Evolutionary conservation across 2,113 vertebrate genomes (phyloP).

Genomic region (Bombycilla garrulus): DNA sequence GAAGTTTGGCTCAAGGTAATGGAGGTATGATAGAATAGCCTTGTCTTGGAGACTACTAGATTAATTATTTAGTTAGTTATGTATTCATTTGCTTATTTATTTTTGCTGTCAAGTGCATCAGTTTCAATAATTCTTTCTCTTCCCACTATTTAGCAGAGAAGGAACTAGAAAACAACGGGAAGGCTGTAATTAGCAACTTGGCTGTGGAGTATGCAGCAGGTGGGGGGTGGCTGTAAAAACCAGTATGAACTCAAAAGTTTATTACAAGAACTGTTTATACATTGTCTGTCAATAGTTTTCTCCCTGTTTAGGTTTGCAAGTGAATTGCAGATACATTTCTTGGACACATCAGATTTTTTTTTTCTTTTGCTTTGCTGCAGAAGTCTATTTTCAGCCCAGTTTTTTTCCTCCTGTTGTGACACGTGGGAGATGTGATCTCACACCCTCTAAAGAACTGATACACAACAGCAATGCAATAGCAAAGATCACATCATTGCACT

Average conservation of each 20-base stretch:
- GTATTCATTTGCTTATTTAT: not conserved
- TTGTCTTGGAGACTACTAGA: not conserved
- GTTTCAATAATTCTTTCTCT: not conserved
- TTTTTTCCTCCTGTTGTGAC: slow-evolving; percentile 24
- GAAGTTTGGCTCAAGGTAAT: not conserved
- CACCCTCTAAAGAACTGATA: not conserved
- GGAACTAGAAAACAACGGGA: slow-evolving; percentile 15
- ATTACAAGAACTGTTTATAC: not conserved
- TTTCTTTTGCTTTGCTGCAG: not conserved
- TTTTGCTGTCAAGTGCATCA: not conserved
- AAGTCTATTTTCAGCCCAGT: slow-evolving; percentile 16
- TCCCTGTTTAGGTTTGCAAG: not conserved
- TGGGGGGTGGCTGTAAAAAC: not conserved
- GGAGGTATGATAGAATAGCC: not conserved
- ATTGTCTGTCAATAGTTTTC: not conserved
- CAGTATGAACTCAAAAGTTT: not conserved
- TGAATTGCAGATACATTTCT: not conserved
- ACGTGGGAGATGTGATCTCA: slow-evolving; percentile 22
- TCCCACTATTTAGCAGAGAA: not conserved
- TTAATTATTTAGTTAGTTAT: not conserved
- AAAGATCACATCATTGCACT: not conserved
- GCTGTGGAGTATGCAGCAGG: not conserved
- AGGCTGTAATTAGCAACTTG: not conserved
- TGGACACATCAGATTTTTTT: not conserved
- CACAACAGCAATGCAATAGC: not conserved